Evolutionary conservation across 2,888 invertebrate genomes (phyloP), one percentile per base, ranked within the genome.

Genomic region (Xylota sylvarum): DNA sequence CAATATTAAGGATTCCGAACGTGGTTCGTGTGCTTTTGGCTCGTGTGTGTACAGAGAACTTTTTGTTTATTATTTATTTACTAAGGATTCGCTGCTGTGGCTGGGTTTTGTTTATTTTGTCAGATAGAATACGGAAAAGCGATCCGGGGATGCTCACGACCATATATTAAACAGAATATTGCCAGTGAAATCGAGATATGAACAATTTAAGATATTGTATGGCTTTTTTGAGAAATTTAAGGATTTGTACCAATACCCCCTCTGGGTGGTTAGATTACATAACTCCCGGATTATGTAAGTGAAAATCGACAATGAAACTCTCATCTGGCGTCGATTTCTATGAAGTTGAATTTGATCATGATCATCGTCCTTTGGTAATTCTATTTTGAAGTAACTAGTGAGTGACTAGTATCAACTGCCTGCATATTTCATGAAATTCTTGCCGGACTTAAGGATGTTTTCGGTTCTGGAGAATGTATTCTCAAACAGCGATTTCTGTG

Each of bases 41-140:
- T 9, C 30, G 17, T 48, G 17, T 70, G 43, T 46, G 46, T 43
- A 1, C 46, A 43, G n/a, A 23, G n/a, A 40, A 14, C 19, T 65
- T 48, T 35, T 35, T 19, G 50, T 32, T 65, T 50, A 65, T 67
- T 67, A 67, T 67, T 67, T 67, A 67, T 67, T 67, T 67, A 55
- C 52, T 55, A 27, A n/a, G 52, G 50, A 65, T 50, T 65, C n/a
- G 35, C 50, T 50, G 65, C 48, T 50, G 19, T 23, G 35, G 65
- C 30, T 35, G 23, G 35, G 50, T 32, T 17, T 65, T 50, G 12
- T 50, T 35, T 65, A 35, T 65, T 50, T 48, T 62, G 48, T 65
- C 46, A 65, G 27, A 65, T 35, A 43, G 30, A 62, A 65, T 65
- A 50, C 12, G 50, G 50, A 3, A 64, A 23, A 23, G 52, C 27